Evolutionary conservation across 2,113 vertebrate genomes (phyloP).

Genomic region (Coturnix japonica): DNA sequence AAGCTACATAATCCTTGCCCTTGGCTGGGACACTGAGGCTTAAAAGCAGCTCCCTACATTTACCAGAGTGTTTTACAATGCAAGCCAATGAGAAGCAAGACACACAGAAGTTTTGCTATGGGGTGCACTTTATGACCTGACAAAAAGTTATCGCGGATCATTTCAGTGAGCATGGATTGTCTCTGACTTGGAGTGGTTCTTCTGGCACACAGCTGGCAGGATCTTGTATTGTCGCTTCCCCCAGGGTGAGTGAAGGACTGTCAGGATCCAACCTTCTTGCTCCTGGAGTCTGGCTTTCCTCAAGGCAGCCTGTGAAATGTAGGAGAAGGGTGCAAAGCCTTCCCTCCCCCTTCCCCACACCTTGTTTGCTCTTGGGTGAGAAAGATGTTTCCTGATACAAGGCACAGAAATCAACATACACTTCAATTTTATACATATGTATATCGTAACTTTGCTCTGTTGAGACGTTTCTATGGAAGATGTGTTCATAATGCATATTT

Average conservation of each 20-base stretch:
- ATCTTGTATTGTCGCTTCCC: background rate
- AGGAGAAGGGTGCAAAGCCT: background rate
- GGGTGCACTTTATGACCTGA: background rate
- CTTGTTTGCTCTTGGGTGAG: background rate
- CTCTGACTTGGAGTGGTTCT: background rate
- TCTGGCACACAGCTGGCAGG: background rate
- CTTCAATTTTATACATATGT: background rate
- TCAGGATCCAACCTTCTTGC: background rate
- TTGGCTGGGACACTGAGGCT: fast-evolving
- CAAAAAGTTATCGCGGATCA: background rate
- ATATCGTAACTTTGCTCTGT: background rate
- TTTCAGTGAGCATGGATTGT: background rate
- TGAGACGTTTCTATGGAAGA: background rate
- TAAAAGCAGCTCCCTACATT: background rate
- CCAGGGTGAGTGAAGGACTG: background rate
- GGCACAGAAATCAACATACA: background rate
- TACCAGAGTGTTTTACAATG: background rate
- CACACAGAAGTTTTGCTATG: background rate
- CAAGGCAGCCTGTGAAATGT: background rate
- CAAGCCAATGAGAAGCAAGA: background rate
- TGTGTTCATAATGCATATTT: background rate
- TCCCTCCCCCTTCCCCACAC: background rate
- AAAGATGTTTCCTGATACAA: background rate
- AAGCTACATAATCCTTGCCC: background rate
- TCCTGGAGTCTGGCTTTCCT: background rate